Conservation (phyloP, 1,140 invertebrate species). For the Argopecten irradians region DNA sequence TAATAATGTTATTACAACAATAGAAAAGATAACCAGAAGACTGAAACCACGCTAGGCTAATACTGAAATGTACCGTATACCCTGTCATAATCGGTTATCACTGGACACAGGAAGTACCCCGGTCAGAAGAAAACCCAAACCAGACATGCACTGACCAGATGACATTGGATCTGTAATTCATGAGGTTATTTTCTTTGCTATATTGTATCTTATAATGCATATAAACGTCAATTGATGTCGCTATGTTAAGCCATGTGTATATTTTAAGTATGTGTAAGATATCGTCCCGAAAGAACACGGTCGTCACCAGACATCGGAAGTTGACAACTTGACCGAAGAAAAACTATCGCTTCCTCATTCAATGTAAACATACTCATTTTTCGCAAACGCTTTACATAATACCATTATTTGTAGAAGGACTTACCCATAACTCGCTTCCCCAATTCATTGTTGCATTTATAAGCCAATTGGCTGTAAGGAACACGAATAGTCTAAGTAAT, state of each 20-base stretch:
- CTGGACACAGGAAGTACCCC: too few species aligned
- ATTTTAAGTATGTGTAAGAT: not conserved
- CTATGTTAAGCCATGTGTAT: not conserved
- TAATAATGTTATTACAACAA: too few species aligned
- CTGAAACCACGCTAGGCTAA: too few species aligned
- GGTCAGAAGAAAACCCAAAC: not conserved
- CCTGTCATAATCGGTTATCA: too few species aligned
- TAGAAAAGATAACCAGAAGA: too few species aligned
- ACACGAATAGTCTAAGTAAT: constrained; percentile 28
- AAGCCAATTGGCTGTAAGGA: constrained; percentile 24
- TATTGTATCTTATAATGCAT: not conserved
- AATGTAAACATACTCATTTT: constrained; percentile 14
- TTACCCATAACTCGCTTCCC: constrained; percentile 65
- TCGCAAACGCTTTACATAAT: not conserved
- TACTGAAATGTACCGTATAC: too few species aligned
- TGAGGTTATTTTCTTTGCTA: not conserved
- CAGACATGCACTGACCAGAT: not conserved
- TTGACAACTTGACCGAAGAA: constrained; percentile 19
- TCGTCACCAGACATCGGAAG: not conserved
- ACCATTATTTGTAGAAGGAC: constrained; percentile 25
- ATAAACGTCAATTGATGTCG: not conserved
- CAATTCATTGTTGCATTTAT: constrained; percentile 63
- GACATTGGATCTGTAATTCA: not conserved
- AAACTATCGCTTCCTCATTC: constrained; percentile 28
- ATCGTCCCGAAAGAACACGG: not conserved